A percentile compares a stretch with the other conserved stretches of the same genome.
Conservation (phyloP, 2,113 vertebrate genomes). For the Ovis aries region ARS-UI_Ramb_v3.0 NC_056060.1:98276501-98277000, state of each 20-base stretch:
- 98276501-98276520: background rate
- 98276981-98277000: background rate
- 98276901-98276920: background rate
- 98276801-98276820: background rate
- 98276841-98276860: background rate
- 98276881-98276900: background rate
- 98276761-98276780: background rate
- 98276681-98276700: background rate
- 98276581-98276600: background rate
- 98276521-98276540: background rate
- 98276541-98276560: background rate
- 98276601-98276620: background rate
- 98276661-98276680: background rate
- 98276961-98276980: background rate
- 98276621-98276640: background rate
- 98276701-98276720: fast-evolving
- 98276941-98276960: background rate
- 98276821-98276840: background rate
- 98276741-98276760: background rate
- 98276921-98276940: background rate
- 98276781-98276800: background rate
- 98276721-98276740: background rate
- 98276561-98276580: background rate
- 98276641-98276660: too few species aligned
- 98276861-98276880: background rate